Percentiles rank a stretch among this genome's conserved stretches.
These are phyloP conservation scores for Strigamia transsilvanica DNA, from an alignment of 2,888 invertebrate genomes.

Conservation along the genomic window DNA sequence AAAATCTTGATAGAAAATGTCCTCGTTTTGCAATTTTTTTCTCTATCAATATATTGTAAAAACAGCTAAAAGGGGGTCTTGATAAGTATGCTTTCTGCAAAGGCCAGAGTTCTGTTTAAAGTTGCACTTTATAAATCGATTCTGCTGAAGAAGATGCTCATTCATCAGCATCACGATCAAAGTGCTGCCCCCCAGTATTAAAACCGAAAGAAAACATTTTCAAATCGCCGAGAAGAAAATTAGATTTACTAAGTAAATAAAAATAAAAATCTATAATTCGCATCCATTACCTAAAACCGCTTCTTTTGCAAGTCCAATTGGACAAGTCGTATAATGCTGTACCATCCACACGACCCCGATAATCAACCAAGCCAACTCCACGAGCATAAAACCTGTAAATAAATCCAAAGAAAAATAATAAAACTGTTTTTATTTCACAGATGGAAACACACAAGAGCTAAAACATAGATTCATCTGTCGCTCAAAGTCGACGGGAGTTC, in stretches of 20 bases:
- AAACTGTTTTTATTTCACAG: background rate
- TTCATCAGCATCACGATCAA: background rate
- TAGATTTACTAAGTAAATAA: no score
- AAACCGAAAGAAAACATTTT: background rate
- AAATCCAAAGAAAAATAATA: background rate
- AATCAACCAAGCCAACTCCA: conserved; percentile 78
- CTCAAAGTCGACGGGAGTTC: background rate
- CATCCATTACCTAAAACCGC: conserved; percentile 74
- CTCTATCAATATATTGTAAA: no score
- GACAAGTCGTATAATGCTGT: conserved; percentile 74
- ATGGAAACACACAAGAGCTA: no score
- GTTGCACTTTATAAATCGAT: background rate
- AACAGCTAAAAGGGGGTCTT: no score
- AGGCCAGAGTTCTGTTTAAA: conserved; percentile 20
- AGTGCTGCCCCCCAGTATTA: background rate
- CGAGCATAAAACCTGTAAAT: conserved; percentile 74
- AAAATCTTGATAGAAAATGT: no score
- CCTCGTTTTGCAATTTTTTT: no score
- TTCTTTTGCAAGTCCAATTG: conserved; percentile 73
- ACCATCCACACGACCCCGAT: conserved; percentile 77
- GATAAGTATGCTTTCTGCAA: background rate
- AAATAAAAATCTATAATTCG: no score
- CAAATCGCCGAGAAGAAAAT: background rate
- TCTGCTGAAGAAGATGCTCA: background rate
- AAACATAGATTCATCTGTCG: background rate